Conservation (phyloP, 2,888 invertebrate genomes). For the Dasypolia templi region DNA sequence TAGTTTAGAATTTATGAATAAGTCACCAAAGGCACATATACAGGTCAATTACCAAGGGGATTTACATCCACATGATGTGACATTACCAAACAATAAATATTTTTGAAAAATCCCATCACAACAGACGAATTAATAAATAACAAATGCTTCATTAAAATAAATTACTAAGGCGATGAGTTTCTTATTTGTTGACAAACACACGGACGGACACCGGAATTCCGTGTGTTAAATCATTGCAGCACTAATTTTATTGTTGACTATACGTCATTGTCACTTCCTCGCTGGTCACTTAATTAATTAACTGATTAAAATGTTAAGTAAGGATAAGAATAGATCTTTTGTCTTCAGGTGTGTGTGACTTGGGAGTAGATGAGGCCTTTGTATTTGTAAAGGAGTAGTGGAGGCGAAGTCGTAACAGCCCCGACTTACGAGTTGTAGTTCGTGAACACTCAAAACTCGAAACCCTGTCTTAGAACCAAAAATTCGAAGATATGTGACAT, state of each 20-base stretch:
- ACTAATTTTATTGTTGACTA: conserved; percentile 55
- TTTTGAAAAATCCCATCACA: conserved; percentile 9
- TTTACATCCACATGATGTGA: background rate
- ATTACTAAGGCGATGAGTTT: conserved; percentile 57
- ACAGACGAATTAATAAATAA: conserved; percentile 29
- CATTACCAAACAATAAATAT: conserved; percentile 32
- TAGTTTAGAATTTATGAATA: background rate
- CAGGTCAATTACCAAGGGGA: background rate
- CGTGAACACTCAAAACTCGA: too few relatives aligned
- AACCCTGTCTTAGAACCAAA: too few relatives aligned
- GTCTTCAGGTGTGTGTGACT: conserved; percentile 10
- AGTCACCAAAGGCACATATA: background rate
- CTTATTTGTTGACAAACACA: conserved; percentile 62
- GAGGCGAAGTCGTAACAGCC: too few relatives aligned
- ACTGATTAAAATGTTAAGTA: conserved; percentile 43
- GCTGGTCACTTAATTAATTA: conserved; percentile 21
- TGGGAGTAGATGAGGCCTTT: background rate
- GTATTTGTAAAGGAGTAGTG: too few relatives aligned
- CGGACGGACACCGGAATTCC: conserved; percentile 61
- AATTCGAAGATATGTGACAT: too few relatives aligned
- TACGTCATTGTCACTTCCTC: conserved; percentile 38
- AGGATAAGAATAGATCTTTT: conserved; percentile 31
- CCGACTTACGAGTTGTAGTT: too few relatives aligned
- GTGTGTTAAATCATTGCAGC: conserved; percentile 49
- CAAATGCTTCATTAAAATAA: conserved; percentile 45